Evolutionary conservation across 2,888 invertebrate species (phyloP), one percentile per base, ranked within the genome.

Genomic region (Pardosa pseudoannulata): DNA sequence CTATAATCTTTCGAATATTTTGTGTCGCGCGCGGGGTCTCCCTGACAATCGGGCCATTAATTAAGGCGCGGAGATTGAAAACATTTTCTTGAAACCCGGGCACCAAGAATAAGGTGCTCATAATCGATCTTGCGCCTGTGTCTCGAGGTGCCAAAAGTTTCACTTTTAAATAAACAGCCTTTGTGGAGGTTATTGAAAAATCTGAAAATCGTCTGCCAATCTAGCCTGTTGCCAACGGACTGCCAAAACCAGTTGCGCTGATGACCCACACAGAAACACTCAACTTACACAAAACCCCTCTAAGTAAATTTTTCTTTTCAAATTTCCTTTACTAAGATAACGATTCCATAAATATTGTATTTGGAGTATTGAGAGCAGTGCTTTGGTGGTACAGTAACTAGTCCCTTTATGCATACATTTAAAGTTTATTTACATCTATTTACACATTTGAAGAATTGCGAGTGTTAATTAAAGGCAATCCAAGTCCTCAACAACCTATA

Each of bases 41-140:
- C 76, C 13, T 68, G 80, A 80, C 80, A 80, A 80, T 80, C 29
- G 73, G 65, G 28, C 74, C 80, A 74, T 80, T 80, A 80, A 80
- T 80, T 80, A 80, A 19, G 36, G 65, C 56, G 56, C 23, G 5
- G 56, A 56, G 56, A 56, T 23, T 56, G 56, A 56, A 56, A 56
- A 56, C 56, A 56, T 19, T 56, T 56, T 56, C 56, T 56, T 56
- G 56, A 23, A 56, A 16, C 9, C 46, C 46, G 11, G 11, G 46
- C 6, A 6, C 56, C 56, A 56, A 23, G 56, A 23, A 56, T 56
- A 56, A 56, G 56, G 56, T 56, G 7, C 56, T 56, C 56, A 56
- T 56, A 56, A 56, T 56, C 56, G 56, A 56, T 56, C 56, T 56
- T 56, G 6, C 16, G 23, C 23, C 23, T 56, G 56, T 56, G 23